Base-by-base conservation (phyloP, 2,888 invertebrate species). In the Tipula confusa region DNA sequence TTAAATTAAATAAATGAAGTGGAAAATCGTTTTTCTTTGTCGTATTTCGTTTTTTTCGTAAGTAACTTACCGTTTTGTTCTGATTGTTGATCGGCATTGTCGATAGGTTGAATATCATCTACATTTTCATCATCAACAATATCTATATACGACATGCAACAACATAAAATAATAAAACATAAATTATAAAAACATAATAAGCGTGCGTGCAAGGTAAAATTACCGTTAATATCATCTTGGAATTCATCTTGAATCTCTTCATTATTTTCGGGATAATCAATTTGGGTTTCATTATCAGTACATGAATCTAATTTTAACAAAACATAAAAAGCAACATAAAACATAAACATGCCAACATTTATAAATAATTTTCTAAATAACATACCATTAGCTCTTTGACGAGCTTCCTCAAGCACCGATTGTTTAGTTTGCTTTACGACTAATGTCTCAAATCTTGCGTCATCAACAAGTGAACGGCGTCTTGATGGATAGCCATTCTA, bases 401-500 rank as follows among this genome's bases (percentile, higher is more conserved):
- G 94, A 86, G 96, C 97, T 90, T 97, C 97, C 88, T 97, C 96
- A 87, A 97, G 92, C 86, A 97, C 97, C 87, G 94, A 95, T 91
- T 97, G 96, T 90, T 97, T 97, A 89, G 95, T 96, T 92, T 97
- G 97, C 91, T 97, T 97, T 88, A 98, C 98, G 87, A 98, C 96
- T 88, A 97, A 92, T 85, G 96, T 97, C 90, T 99, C 99, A 90
- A 99, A 98, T 87, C 97, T 95, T 86, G 99, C 98, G 91, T 99
- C 98, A 88, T 98, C 98, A 83, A 99, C 98, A 85, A 99, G 93
- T 85, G 98, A 98, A 88, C 98, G 95, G 87, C 97, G 94, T 88
- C 98, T 94, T 85, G 98, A 96, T 87, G 97, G 97, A 89, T 98
- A 98, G 85, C 98, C 98, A 92, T 98, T 98, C 98, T 98, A 92